Conservation (phyloP, 2,797 vertebrate genomes). For the Sternarchorhynchus goeldii region DNA sequence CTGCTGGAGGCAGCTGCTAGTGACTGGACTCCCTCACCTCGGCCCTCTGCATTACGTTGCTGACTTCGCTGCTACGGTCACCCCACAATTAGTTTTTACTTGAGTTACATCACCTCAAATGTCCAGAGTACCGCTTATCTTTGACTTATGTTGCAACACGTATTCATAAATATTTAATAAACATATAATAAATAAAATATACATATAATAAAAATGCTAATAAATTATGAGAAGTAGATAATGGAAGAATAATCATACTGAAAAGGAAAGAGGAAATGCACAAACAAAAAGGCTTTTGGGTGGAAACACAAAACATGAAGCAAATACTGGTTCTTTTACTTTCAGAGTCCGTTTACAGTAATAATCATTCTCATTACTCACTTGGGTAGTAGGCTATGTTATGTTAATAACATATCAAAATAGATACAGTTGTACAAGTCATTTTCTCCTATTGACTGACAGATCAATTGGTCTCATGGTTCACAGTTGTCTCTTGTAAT, state of each 20-base stretch:
- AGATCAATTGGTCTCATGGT: neutral
- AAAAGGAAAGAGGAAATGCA: too few species aligned
- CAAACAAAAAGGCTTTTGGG: neutral
- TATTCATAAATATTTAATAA: neutral
- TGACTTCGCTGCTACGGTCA: conserved; percentile 4
- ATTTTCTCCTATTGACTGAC: neutral
- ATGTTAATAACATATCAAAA: neutral
- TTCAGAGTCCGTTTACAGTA: neutral
- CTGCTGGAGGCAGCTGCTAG: conserved; percentile 1
- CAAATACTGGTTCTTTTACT: conserved; percentile 3
- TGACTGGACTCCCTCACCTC: neutral
- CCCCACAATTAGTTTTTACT: neutral
- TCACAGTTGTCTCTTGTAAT: neutral
- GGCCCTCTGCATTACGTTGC: neutral
- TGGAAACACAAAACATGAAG: too few species aligned
- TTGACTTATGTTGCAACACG: neutral
- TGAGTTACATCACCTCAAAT: neutral
- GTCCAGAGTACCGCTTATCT: neutral
- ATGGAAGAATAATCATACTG: too few species aligned
- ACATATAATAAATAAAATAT: neutral
- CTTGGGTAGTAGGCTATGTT: neutral
- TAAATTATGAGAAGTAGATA: neutral
- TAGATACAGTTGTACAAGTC: neutral
- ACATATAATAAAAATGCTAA: neutral
- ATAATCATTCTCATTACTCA: neutral